Percentiles rank a stretch among this genome's conserved stretches.
Evolutionary conservation across 2,113 vertebrate genomes (phyloP).

Genomic region (Kobus ellipsiprymnus): DNA sequence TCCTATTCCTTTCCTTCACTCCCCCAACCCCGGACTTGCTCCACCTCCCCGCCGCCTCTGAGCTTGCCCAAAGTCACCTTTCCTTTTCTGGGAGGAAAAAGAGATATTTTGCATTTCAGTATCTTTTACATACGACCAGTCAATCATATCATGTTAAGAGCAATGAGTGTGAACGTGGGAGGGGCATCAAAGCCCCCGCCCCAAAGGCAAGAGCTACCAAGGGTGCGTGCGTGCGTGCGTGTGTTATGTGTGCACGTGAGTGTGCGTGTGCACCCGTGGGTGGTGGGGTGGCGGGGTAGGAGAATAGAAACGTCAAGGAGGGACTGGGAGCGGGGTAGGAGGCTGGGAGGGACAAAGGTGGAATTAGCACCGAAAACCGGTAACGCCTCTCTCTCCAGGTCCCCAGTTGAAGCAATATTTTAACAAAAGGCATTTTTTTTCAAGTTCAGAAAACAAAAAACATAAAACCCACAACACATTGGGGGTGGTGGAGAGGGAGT

Average conservation of each 20-base stretch:
- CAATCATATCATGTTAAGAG: constrained; percentile 10
- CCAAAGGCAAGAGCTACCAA: background rate
- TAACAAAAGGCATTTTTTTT: background rate
- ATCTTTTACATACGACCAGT: background rate
- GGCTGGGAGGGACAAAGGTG: constrained; percentile 1
- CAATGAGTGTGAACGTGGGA: background rate
- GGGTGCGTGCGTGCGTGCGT: background rate
- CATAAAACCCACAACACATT: background rate
- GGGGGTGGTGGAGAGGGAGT: background rate
- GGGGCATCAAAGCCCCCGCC: background rate
- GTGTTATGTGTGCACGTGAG: background rate
- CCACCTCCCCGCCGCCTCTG: background rate
- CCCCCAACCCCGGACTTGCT: fast-evolving
- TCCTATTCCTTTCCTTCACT: no score
- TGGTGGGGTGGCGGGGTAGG: background rate
- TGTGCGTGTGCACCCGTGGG: background rate
- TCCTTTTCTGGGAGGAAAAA: background rate
- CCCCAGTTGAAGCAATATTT: constrained; percentile 35
- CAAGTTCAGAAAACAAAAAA: background rate
- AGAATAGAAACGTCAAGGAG: background rate
- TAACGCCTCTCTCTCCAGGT: background rate
- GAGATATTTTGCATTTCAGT: background rate
- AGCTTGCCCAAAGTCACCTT: background rate
- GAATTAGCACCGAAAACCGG: background rate
- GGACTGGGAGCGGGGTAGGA: background rate